Evolutionary conservation across 2,797 vertebrate genomes (phyloP).

Genomic region (Somateria mollissima): DNA sequence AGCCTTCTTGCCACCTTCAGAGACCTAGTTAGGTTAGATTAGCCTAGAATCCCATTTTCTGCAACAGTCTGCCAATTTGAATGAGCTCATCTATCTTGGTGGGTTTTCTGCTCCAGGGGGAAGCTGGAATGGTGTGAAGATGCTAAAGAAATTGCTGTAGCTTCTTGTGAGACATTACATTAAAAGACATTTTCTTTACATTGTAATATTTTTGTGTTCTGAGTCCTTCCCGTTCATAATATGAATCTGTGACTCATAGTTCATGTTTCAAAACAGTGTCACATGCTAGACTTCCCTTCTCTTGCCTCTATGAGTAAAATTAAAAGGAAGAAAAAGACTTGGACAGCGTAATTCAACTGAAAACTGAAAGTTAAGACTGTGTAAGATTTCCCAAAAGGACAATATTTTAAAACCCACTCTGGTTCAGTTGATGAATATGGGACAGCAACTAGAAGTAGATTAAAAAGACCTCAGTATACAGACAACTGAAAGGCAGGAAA

Average conservation of each 20-base stretch:
- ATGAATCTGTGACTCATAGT: slow-evolving; percentile 51
- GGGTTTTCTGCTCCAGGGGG: background rate
- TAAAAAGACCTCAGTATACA: background rate
- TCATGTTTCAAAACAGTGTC: slow-evolving; percentile 60
- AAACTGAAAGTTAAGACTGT: slow-evolving; percentile 29
- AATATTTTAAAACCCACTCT: slow-evolving; percentile 9
- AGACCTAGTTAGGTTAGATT: background rate
- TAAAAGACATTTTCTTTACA: background rate
- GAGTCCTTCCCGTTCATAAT: slow-evolving; percentile 26
- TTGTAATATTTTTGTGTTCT: background rate
- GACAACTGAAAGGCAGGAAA: slow-evolving; percentile 40
- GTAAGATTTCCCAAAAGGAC: background rate
- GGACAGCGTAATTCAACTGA: slow-evolving; percentile 13
- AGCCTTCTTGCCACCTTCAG: background rate
- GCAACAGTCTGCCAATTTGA: background rate
- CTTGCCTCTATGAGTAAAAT: slow-evolving; percentile 12
- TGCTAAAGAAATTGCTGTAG: background rate
- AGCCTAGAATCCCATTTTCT: background rate
- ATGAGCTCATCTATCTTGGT: background rate
- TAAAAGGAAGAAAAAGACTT: slow-evolving; percentile 20
- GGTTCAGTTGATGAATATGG: background rate
- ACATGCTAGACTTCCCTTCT: slow-evolving; percentile 63
- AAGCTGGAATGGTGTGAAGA: background rate
- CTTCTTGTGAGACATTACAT: background rate
- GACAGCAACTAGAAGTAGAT: slow-evolving; percentile 23